Base-by-base conservation (phyloP, 2,113 vertebrate genomes). In the Dipodomys stephensi region DNA sequence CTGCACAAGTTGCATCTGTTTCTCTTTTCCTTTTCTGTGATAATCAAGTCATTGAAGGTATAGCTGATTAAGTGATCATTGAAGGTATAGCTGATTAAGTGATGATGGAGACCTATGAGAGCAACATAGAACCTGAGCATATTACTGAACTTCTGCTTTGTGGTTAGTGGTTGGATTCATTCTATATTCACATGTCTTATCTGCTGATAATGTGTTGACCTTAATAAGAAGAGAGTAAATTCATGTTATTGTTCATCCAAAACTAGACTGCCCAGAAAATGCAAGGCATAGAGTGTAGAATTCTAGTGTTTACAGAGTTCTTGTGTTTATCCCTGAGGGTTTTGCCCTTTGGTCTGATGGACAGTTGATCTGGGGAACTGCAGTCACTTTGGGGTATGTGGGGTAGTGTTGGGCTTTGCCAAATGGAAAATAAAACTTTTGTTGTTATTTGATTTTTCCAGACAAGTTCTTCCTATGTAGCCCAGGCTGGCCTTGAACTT, bases 371-470 rank as follows among this genome's bases (percentile, higher is more conserved):
- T 18, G 35, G 81, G 69, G 53, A 81, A 62, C 65, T 53, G 7
- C 8, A 35, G 0, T 60, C 0, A 0, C 4, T 6, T n/a, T 23
- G 44, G 11, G 16, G 3, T 9, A 4, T 2, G 8, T 4, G 13
- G 5, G n/a, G 0, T 2, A 4, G 0, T 10, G 9, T 25, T 46
- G 19, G 57, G 11, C 85, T 74, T 91, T 84, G 53, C 79, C 73
- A 11, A 74, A 69, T 25, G 16, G 30, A n/a, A 46, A 60, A 64
- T 60, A 23, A 22, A 80, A 39, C 32, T 94, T 49, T 35, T 39
- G 3, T 23, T 46, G 39, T 25, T 46, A n/a, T 65, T 18, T 64
- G 60, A n/a, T n/a, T 16, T 87, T 25, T 76, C 27, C 53, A 65
- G 73, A 22, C 35, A 44, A 39, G 22, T 18, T 46, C 35, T 76